Evolutionary conservation across 92 coral and sea anemone genomes (phyloP), one percentile per base, ranked within the genome.

Genomic region (Epizoanthus scotinus): DNA sequence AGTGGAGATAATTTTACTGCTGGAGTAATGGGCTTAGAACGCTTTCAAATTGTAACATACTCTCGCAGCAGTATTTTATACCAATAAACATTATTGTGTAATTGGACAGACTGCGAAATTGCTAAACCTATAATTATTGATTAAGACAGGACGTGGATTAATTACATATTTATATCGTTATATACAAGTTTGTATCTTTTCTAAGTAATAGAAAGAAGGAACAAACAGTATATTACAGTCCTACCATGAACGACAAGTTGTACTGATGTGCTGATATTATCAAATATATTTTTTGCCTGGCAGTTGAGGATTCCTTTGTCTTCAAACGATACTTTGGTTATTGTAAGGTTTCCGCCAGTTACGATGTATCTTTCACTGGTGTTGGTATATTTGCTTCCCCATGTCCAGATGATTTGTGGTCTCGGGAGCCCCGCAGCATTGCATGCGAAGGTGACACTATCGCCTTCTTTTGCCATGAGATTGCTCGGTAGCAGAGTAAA

Each of bases 401-500:
- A 13, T 56, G 22, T 40, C 78, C 78, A 71, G 42, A 31, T 71
- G 40, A 71, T 53, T 5, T 60, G 78, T 3, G 78, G 63, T 20
- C 7, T 20, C 7, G 78, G 78, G 63, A 25, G 53, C 9, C 42
- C 62, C 18, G 78, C 13, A 44, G 78, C 78, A 52, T 71, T 71
- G 31, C 78, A 71, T 5, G 20, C 5, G 63, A 71, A 71, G 53
- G 63, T 0, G 22, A 52, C 26, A 12, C 53, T 71, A 13, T 71
- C 63, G 19, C 62, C 78, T 56, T 71, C 78, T 53, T 15, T 71
- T 28, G 40, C 78, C 29, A 53, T 15, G 62, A 71, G 9, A 27
- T 71, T 71, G 52, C 42, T 36, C 13, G 62, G 78, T 53, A 71
- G 3, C 78, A 50, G 29, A 55, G 78, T 71, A 27, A 71, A 71